These are phyloP conservation scores for Nudaria mundana DNA, from an alignment of 2,888 invertebrate genomes.

Conservation along the genomic window DNA sequence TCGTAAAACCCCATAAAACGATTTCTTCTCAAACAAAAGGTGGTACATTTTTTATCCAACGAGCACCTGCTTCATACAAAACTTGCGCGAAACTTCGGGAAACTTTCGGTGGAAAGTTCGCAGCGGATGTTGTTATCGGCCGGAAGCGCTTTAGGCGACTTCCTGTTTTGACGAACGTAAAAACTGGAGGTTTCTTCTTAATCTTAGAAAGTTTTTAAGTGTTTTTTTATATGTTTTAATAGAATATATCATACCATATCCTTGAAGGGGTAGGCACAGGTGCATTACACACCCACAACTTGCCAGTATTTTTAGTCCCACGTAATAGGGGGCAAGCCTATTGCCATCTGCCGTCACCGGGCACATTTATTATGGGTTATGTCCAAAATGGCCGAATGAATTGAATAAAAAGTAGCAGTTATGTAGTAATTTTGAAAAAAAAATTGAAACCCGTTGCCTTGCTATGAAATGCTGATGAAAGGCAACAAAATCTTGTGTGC, in stretches of 20 bases:
- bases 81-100: slow-evolving; percentile 36
- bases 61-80: slow-evolving; percentile 68
- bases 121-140: slow-evolving; percentile 79
- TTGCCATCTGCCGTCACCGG: no score
- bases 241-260: not conserved
- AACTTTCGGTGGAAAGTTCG: slow-evolving; percentile 56
- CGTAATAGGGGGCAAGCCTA: no score
- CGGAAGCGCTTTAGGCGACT: slow-evolving; percentile 79
- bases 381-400: no score
- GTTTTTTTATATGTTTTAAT: slow-evolving; percentile 14
- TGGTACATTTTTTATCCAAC: slow-evolving; percentile 72
- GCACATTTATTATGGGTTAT: no score
- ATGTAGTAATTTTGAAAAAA: no score
- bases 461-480: no score
- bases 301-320: no score
- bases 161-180: slow-evolving; percentile 74
- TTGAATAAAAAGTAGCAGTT: no score
- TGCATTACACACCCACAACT: no score
- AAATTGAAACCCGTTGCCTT: no score
- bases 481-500: no score
- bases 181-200: slow-evolving; percentile 27
- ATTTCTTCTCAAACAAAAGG: slow-evolving; percentile 46
- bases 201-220: slow-evolving; percentile 21
- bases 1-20: slow-evolving; percentile 42
- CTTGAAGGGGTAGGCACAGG: no score